Conservation (phyloP, 2,888 invertebrate species). For the Adineta ricciae region DNA sequence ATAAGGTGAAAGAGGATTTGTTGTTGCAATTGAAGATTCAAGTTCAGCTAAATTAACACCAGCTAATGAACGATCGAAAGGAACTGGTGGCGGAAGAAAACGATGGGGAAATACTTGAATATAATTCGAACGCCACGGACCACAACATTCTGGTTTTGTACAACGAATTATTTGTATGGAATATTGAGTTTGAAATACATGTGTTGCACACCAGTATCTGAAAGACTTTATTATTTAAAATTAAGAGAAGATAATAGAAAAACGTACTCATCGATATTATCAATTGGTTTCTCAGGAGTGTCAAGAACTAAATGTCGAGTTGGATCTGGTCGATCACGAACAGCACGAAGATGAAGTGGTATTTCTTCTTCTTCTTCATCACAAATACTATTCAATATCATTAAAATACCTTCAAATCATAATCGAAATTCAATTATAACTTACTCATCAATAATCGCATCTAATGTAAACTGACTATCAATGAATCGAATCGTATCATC, state of each 20-base stretch:
- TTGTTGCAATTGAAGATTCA: not conserved
- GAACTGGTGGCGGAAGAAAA: not conserved
- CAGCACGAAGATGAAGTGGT: not conserved
- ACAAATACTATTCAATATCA: no score
- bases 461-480: not conserved
- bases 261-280: not conserved
- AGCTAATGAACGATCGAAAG: not conserved
- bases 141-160: not conserved
- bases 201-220: not conserved
- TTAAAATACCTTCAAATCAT: no score
- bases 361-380: not conserved
- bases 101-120: not conserved
- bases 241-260: no score
- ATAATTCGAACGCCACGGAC: not conserved
- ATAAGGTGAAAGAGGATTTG: not conserved
- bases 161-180: not conserved
- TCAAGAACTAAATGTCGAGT: not conserved
- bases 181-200: not conserved
- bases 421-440: no score
- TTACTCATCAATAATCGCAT: no score
- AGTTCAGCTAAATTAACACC: not conserved
- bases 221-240: no score
- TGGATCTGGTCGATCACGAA: not conserved
- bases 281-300: no score
- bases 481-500: not conserved